Percentiles rank a stretch among this genome's conserved stretches.
Evolutionary conservation across 2,888 invertebrate genomes (phyloP).

Genomic region (Cryptocephalus primarius): DNA sequence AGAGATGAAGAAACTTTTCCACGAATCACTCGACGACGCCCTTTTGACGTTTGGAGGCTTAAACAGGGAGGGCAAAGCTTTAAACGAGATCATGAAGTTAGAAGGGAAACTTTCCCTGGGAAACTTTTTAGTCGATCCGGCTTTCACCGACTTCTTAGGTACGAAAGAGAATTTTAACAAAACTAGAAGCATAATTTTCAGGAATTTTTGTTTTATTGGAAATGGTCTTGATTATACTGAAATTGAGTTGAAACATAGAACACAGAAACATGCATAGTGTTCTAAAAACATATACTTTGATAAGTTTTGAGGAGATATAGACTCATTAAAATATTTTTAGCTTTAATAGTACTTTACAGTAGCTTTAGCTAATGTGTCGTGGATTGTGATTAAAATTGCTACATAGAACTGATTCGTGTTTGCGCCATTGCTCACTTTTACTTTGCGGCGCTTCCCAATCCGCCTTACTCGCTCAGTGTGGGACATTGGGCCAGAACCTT

Average conservation of each 20-base stretch:
- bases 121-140: slow-evolving; percentile 72
- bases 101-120: slow-evolving; percentile 64
- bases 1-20: slow-evolving; percentile 60
- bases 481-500: too few relatives aligned
- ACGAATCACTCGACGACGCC: slow-evolving; percentile 44
- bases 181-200: not conserved
- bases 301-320: too few relatives aligned
- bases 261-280: too few relatives aligned
- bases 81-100: slow-evolving; percentile 38
- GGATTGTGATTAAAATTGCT: too few relatives aligned
- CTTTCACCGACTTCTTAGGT: slow-evolving; percentile 84
- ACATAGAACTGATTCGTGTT: too few relatives aligned
- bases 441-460: too few relatives aligned
- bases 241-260: not conserved
- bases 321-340: too few relatives aligned
- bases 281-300: too few relatives aligned
- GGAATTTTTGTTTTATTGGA: not conserved
- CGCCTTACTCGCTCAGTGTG: too few relatives aligned
- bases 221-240: not conserved
- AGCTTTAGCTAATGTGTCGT: too few relatives aligned
- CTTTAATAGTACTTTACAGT: too few relatives aligned
- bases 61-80: slow-evolving; percentile 31
- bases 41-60: slow-evolving; percentile 23
- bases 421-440: too few relatives aligned
- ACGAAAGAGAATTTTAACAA: slow-evolving; percentile 24